Evolutionary conservation across 1,140 invertebrate species (phyloP).

Genomic region (Orchestia grillus): DNA sequence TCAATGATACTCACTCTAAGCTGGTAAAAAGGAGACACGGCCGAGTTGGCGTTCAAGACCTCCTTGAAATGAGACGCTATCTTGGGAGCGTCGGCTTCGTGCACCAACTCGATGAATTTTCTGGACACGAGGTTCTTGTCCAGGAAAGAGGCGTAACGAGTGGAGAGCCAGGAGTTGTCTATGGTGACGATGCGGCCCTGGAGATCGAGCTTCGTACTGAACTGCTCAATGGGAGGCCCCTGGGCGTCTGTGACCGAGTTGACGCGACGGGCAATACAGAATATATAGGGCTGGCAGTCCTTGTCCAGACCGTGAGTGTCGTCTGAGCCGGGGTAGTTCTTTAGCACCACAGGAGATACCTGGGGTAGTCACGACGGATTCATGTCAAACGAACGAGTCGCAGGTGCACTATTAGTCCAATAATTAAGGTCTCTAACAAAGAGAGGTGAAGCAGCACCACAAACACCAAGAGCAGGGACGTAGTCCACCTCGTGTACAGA

Average conservation of each 20-base stretch:
- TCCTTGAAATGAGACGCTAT: slow-evolving; percentile 16
- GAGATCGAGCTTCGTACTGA: slow-evolving; percentile 90
- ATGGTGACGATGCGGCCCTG: slow-evolving; percentile 85
- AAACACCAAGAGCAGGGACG: too few relatives aligned
- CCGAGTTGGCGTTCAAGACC: not conserved
- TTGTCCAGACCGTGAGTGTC: slow-evolving; percentile 72
- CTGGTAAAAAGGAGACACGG: slow-evolving; percentile 50
- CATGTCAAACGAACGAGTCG: too few relatives aligned
- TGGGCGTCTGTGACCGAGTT: slow-evolving; percentile 85
- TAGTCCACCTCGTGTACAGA: too few relatives aligned
- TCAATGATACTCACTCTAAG: slow-evolving; percentile 60
- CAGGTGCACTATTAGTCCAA: too few relatives aligned
- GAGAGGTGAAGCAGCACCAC: too few relatives aligned
- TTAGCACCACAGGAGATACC: slow-evolving; percentile 38
- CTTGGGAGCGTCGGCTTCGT: not conserved
- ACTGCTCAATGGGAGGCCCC: slow-evolving; percentile 83
- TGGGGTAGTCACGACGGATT: not conserved
- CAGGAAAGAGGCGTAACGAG: slow-evolving; percentile 78
- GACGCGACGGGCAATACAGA: slow-evolving; percentile 87
- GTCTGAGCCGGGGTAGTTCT: slow-evolving; percentile 69
- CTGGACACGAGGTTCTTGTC: slow-evolving; percentile 74
- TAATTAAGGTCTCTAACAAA: too few relatives aligned
- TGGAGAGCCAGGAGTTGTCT: slow-evolving; percentile 80
- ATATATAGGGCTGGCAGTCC: slow-evolving; percentile 77
- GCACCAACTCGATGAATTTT: not conserved